Evolutionary conservation across 2,113 vertebrate species (phyloP).

Genomic region (Heteronetta atricapilla): DNA sequence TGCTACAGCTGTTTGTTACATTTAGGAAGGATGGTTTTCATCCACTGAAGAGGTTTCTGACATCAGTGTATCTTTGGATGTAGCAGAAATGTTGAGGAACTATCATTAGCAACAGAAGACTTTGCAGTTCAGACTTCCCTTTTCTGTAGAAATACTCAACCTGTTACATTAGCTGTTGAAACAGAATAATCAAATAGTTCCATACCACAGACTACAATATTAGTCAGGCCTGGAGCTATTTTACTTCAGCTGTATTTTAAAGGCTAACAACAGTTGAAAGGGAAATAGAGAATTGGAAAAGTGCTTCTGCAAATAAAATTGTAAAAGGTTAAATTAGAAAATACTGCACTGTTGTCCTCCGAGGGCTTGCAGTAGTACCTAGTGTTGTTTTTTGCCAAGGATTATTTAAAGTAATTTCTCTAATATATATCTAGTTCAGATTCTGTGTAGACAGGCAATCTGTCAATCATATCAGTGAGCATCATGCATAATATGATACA

Average conservation of each 20-base stretch:
- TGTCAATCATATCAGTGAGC: slow-evolving; percentile 24
- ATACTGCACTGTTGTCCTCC: slow-evolving; percentile 28
- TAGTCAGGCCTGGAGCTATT: slow-evolving; percentile 20
- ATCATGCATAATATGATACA: not conserved
- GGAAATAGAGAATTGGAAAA: slow-evolving; percentile 10
- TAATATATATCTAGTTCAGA: not conserved
- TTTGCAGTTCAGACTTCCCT: not conserved
- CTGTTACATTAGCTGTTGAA: slow-evolving; percentile 12
- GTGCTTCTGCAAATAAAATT: slow-evolving; percentile 39
- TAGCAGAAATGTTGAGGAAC: not conserved
- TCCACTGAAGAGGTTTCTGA: not conserved
- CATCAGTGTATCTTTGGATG: not conserved
- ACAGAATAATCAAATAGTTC: slow-evolving; percentile 25
- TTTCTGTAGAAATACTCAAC: not conserved
- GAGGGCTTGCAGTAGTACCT: slow-evolving; percentile 12
- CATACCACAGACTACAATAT: not conserved
- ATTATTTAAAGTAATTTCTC: slow-evolving; percentile 65
- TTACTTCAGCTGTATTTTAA: slow-evolving; percentile 12
- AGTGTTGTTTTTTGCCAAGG: slow-evolving; percentile 37
- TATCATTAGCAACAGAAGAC: not conserved
- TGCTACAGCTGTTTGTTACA: not conserved
- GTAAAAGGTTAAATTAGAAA: slow-evolving; percentile 66
- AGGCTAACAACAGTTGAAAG: slow-evolving; percentile 45
- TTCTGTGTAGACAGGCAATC: slow-evolving; percentile 28
- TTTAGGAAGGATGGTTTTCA: not conserved